Percentiles rank a stretch among this genome's conserved stretches.
phyloP scores from a whole-genome alignment of 2,797 vertebrate species.

The Eulemur rubriventer region DNA sequence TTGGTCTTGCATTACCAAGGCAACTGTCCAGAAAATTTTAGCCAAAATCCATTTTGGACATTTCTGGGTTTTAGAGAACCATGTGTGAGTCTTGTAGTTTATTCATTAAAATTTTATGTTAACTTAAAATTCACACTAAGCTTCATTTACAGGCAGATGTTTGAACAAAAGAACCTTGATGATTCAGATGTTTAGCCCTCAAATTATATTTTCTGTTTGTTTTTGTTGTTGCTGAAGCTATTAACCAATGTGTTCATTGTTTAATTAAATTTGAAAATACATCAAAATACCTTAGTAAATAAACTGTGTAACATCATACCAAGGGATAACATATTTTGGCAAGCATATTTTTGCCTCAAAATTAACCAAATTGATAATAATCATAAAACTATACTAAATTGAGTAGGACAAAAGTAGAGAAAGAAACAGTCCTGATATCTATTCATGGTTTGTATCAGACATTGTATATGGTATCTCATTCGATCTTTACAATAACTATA shows the following conservation, averaged over 20 bases:
- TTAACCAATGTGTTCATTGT: background rate
- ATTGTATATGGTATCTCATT: background rate
- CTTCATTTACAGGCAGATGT: slow-evolving; percentile 34
- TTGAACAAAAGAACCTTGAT: slow-evolving; percentile 5
- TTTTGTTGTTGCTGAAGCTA: background rate
- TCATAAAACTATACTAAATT: background rate
- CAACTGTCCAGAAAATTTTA: slow-evolving; percentile 51
- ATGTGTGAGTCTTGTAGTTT: slow-evolving; percentile 44
- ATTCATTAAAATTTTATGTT: slow-evolving; percentile 52
- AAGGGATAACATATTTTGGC: background rate
- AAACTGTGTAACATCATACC: background rate
- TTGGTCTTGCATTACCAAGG: slow-evolving; percentile 62
- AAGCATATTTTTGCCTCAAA: background rate
- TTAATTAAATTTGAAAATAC: slow-evolving; percentile 25
- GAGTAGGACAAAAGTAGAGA: background rate
- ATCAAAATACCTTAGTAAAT: background rate
- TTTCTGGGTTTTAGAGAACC: slow-evolving; percentile 50
- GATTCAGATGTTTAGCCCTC: background rate
- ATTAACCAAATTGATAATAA: background rate
- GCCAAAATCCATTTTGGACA: slow-evolving; percentile 61
- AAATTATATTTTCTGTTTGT: background rate
- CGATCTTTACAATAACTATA: background rate
- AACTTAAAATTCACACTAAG: slow-evolving; percentile 45
- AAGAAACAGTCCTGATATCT: background rate
- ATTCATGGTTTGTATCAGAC: background rate